A percentile compares a stretch with the other conserved stretches of the same genome.
Conservation (phyloP, 2,113 vertebrate species). For the Steatornis caripensis region DNA sequence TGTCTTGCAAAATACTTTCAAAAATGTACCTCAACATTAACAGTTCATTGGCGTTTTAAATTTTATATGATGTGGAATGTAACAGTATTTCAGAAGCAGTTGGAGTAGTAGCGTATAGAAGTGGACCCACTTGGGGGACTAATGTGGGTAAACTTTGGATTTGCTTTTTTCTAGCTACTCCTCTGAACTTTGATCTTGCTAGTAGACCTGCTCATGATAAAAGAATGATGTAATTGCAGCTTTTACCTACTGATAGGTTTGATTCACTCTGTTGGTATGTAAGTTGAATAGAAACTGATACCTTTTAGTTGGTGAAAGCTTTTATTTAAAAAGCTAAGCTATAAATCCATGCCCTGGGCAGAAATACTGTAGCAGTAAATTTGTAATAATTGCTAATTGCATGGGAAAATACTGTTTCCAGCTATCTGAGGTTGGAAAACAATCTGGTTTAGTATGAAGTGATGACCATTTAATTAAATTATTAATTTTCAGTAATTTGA, state of each 20-base stretch:
- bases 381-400: background rate
- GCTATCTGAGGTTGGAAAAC: background rate
- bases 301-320: background rate
- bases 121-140: background rate
- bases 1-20: background rate
- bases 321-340: background rate
- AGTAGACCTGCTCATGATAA: background rate
- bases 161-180: background rate
- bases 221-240: background rate
- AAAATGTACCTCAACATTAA: background rate
- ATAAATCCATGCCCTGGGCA: background rate
- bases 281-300: background rate
- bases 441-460: background rate
- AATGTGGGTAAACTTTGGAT: background rate
- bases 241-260: background rate
- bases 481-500: background rate
- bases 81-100: background rate
- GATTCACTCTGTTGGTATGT: background rate
- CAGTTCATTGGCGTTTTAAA: background rate
- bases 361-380: background rate
- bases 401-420: background rate
- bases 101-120: background rate
- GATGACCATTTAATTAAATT: conserved; percentile 1
- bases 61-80: background rate
- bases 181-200: background rate